Evolutionary conservation across 2,113 vertebrate species (phyloP).

Genomic region (Sardina pilchardus): DNA sequence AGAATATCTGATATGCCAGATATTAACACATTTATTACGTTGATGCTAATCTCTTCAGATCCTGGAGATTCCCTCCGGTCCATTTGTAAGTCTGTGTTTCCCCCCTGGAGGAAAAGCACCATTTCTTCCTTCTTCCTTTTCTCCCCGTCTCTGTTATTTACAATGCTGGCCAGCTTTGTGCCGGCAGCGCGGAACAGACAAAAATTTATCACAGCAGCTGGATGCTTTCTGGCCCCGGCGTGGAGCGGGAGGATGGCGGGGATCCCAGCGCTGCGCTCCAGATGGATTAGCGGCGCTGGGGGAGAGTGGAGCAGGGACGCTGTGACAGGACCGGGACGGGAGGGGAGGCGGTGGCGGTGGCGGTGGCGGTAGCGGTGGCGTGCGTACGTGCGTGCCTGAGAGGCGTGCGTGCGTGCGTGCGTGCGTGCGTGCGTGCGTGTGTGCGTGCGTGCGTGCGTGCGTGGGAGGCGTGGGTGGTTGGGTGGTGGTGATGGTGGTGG

Average conservation of each 20-base stretch:
- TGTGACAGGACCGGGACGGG: not conserved
- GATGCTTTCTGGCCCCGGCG: not conserved
- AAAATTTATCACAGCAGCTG: constrained; percentile 21
- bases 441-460: not conserved
- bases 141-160: constrained; percentile 24
- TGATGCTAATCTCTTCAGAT: constrained; percentile 19
- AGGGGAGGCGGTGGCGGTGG: not conserved
- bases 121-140: not conserved
- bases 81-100: constrained; percentile 23
- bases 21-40: constrained; percentile 25
- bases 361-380: too few species aligned
- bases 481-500: not conserved
- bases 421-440: not conserved
- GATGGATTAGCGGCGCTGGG: constrained; percentile 33
- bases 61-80: not conserved
- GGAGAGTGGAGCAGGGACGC: not conserved
- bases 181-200: not conserved
- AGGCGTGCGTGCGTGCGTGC: not conserved
- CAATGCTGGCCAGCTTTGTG: not conserved
- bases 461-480: not conserved
- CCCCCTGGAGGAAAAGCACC: not conserved
- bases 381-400: not conserved
- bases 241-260: not conserved
- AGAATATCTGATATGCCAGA: constrained; percentile 7
- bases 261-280: constrained; percentile 15